Evolutionary conservation across 2,113 vertebrate genomes (phyloP).

Genomic region (Prionailurus bengalensis): DNA sequence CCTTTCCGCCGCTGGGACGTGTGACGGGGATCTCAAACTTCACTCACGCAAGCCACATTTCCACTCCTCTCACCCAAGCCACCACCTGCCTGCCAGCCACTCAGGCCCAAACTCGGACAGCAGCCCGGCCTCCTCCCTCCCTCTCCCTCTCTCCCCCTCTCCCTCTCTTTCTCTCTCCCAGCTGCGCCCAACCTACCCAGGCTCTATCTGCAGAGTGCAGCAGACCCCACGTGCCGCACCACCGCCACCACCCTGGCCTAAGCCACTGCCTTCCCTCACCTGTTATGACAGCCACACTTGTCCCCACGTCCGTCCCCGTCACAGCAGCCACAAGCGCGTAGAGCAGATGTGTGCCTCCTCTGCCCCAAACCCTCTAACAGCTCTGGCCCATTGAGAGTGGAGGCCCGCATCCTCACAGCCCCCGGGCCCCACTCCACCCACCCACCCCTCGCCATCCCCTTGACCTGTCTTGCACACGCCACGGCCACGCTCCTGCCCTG

Average conservation of each 20-base stretch:
- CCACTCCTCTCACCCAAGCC: neutral
- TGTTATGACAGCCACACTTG: neutral
- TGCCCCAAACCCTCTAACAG: neutral
- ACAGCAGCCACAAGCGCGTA: neutral
- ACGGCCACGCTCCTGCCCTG: fast-evolving
- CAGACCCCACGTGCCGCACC: fast-evolving
- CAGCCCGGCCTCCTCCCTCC: neutral
- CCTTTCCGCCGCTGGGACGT: neutral
- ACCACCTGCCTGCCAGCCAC: neutral
- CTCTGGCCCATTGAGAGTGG: neutral
- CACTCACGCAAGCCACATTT: neutral
- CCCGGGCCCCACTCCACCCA: too few relatives aligned
- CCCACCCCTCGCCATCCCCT: neutral
- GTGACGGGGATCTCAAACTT: neutral
- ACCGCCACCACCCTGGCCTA: neutral
- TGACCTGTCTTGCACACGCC: neutral
- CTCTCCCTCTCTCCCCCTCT: neutral
- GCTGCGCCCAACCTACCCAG: neutral
- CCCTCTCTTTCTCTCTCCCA: neutral
- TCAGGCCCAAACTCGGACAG: neutral
- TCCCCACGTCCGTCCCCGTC: neutral
- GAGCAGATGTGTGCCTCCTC: neutral
- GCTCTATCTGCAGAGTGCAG: neutral
- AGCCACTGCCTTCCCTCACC: neutral
- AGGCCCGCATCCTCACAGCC: neutral